Conservation (phyloP, 2,888 invertebrate species). For the Nemurella pictetii region DNA sequence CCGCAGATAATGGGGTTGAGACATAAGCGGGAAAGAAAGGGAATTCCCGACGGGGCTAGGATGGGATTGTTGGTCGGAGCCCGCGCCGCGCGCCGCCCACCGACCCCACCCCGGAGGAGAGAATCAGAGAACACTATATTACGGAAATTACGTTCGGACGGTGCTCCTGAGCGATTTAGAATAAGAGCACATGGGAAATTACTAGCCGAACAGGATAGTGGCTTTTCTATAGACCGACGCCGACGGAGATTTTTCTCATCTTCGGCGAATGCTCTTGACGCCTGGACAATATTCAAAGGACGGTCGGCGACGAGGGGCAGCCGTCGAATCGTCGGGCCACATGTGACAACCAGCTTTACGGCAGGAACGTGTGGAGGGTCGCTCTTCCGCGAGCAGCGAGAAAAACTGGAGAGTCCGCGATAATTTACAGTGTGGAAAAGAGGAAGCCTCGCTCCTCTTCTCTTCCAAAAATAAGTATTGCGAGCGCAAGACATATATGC, state of each 20-base stretch:
- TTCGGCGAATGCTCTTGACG: not conserved
- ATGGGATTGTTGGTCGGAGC: conserved; percentile 15
- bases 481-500: not conserved
- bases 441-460: not conserved
- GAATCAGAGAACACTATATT: conserved; percentile 39
- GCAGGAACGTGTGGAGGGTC: not conserved
- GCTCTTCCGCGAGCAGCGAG: not conserved
- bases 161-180: conserved; percentile 10
- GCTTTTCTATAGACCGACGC: not conserved
- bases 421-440: not conserved
- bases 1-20: conserved; percentile 23
- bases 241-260: not conserved
- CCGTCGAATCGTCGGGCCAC: not conserved
- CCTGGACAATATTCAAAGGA: not conserved
- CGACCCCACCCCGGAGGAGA: not conserved
- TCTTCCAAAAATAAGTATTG: not conserved
- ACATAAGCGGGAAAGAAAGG: conserved; percentile 10
- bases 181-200: conserved; percentile 23
- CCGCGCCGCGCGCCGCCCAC: not conserved
- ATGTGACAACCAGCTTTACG: not conserved
- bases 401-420: not conserved
- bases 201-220: not conserved
- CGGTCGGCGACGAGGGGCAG: not conserved
- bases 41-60: not conserved
- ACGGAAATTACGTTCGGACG: conserved; percentile 36